Evolutionary conservation across 2,113 vertebrate species (phyloP).

Genomic region (Gyps fulvus): DNA sequence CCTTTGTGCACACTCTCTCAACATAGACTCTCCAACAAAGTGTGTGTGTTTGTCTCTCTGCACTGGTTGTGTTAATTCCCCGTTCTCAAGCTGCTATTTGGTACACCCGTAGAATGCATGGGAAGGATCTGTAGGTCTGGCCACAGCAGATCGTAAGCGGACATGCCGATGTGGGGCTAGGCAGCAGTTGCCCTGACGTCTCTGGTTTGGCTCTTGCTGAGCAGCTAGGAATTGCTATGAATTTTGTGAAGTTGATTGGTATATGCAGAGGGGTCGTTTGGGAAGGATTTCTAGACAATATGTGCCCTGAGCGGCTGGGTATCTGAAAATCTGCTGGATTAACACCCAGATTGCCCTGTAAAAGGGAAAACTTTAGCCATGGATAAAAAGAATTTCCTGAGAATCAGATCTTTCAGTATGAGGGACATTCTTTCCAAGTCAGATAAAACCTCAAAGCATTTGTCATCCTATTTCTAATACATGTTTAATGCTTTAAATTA

Average conservation of each 20-base stretch:
- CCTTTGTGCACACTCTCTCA: background rate
- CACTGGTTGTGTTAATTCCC: rapidly evolving
- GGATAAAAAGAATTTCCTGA: background rate
- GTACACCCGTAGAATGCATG: rapidly evolving
- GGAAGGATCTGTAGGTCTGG: rapidly evolving
- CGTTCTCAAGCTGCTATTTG: background rate
- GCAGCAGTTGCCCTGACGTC: background rate
- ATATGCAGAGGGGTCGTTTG: background rate
- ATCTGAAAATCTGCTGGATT: background rate
- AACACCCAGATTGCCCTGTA: background rate
- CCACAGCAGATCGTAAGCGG: rapidly evolving
- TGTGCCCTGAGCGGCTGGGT: background rate
- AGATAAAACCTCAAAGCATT: background rate
- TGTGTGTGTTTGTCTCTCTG: background rate
- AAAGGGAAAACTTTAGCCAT: background rate
- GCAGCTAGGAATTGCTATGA: background rate
- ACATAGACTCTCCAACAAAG: background rate
- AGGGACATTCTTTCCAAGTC: background rate
- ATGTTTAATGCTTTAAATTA: background rate
- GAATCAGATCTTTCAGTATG: background rate
- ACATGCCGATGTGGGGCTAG: rapidly evolving
- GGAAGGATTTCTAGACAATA: background rate
- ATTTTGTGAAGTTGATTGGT: background rate
- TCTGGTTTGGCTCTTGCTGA: background rate
- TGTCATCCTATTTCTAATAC: background rate